Evolutionary conservation across 2,888 invertebrate species (phyloP), one percentile per base, ranked within the genome.

Genomic region (Acheta domesticus): DNA sequence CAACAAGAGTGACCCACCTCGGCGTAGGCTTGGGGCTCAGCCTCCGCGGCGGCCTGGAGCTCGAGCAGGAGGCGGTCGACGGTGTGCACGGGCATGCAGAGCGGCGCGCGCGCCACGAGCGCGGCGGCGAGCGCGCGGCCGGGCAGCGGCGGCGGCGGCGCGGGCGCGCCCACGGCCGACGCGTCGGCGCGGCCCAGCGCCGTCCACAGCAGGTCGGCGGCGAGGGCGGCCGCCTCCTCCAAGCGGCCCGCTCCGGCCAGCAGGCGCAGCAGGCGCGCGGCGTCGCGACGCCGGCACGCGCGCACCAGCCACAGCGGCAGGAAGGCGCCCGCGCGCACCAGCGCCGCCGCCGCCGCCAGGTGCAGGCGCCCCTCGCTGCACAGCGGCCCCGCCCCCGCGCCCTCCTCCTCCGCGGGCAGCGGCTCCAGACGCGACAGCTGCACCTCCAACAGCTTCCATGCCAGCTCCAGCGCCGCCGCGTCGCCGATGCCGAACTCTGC

Each of bases 401-500:
- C 11, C 62, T 12, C n/a, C 12, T 19, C 19, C 16, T 14, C 62
- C 3, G 62, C 62, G 14, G 16, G 16, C 14, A 62, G 16, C 16
- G 62, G 62, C 62, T 62, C 62, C 62, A 62, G 62, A 5, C 62
- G 62, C 62, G 14, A 14, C 62, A 62, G n/a, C 16, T 19, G 62
- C 62, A 62, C 62, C n/a, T 62, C 62, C 62, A 62, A 8, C 62
- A 62, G 62, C 62, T 62, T 62, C 62, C 62, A 62, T 8, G 62
- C 62, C 62, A 62, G 62, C 62, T 14, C 14, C 62, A 62, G 62
- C 62, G 62, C 62, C 16, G 62, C 16, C 62, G 62, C 62, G n/a
- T 62, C 62, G n/a, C 62, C 62, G 62, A 62, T 62, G 62, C 62
- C 62, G 62, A 62, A 62, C n/a, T 62, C 62, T 62, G 62, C 62